Evolutionary conservation across 2,113 vertebrate species (phyloP).

Genomic region (Calyptommatus sinebrachiatus): DNA sequence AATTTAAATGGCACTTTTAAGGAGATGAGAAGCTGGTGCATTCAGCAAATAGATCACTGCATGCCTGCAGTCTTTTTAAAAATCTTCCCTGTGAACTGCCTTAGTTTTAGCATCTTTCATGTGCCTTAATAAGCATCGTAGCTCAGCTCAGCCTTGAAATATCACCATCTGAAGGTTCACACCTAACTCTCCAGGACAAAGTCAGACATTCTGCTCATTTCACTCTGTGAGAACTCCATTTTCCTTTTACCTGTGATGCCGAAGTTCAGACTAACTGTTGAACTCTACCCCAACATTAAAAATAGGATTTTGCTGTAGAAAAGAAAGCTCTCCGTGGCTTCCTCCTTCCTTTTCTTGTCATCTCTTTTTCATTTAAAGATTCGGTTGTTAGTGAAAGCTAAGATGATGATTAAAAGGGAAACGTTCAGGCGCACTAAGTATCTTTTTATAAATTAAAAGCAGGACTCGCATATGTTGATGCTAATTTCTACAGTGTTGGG

Average conservation of each 20-base stretch:
- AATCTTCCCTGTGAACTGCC: conserved; percentile 4
- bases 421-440: conserved; percentile 32
- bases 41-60: neutral
- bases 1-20: conserved; percentile 12
- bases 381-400: conserved; percentile 9
- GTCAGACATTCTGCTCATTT: neutral
- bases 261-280: conserved; percentile 9
- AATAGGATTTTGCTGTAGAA: conserved; percentile 18
- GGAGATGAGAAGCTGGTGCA: conserved; percentile 12
- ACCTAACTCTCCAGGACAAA: conserved; percentile 16
- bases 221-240: neutral
- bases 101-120: conserved; percentile 2
- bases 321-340: conserved; percentile 39
- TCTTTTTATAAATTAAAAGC: conserved; percentile 42
- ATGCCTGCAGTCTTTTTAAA: neutral
- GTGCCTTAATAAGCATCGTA: neutral
- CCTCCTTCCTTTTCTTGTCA: neutral
- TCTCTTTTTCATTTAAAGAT: conserved; percentile 10
- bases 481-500: conserved; percentile 37
- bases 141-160: conserved; percentile 1
- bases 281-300: conserved; percentile 39
- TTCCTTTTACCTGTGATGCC: neutral
- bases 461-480: conserved; percentile 19
- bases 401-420: conserved; percentile 52
- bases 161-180: neutral